phyloP scores from a whole-genome alignment of 92 coral and sea anemone species.

The Epizoanthus scotinus region DNA sequence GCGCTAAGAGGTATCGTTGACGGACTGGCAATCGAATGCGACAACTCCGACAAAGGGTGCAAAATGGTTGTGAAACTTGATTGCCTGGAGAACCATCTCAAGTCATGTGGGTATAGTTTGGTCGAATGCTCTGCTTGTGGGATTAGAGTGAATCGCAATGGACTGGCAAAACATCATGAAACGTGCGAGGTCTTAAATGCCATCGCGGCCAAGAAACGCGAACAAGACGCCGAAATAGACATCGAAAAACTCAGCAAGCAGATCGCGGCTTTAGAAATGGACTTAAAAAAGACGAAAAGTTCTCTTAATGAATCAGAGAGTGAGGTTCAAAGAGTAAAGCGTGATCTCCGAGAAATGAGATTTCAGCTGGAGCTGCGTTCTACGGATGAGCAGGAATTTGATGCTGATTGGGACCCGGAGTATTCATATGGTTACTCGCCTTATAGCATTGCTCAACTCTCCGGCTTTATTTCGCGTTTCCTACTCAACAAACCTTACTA shows the following conservation, averaged over 20 bases:
- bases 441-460: constrained; percentile 88
- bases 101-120: constrained; percentile 75
- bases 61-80: constrained; percentile 89
- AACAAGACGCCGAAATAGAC: constrained; percentile 50
- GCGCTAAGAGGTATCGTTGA: constrained; percentile 95
- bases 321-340: constrained; percentile 83
- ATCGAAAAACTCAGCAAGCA: constrained; percentile 84
- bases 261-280: constrained; percentile 85
- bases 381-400: constrained; percentile 65
- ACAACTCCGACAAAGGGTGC: constrained; percentile 88
- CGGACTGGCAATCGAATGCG: constrained; percentile 82
- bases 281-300: constrained; percentile 80
- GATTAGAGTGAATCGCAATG: constrained; percentile 65
- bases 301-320: constrained; percentile 81
- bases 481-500: constrained; percentile 90
- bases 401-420: constrained; percentile 95
- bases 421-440: constrained; percentile 97
- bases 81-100: constrained; percentile 66
- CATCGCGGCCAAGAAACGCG: constrained; percentile 63
- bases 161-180: constrained; percentile 77
- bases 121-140: constrained; percentile 91
- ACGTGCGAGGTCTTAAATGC: constrained; percentile 73
- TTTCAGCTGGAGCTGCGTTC: constrained; percentile 68
- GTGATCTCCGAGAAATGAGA: constrained; percentile 84
- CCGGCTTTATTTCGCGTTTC: constrained; percentile 78